Conservation (phyloP, 64 coral and sea anemone species). For the Astreopora myriophthalma region DNA sequence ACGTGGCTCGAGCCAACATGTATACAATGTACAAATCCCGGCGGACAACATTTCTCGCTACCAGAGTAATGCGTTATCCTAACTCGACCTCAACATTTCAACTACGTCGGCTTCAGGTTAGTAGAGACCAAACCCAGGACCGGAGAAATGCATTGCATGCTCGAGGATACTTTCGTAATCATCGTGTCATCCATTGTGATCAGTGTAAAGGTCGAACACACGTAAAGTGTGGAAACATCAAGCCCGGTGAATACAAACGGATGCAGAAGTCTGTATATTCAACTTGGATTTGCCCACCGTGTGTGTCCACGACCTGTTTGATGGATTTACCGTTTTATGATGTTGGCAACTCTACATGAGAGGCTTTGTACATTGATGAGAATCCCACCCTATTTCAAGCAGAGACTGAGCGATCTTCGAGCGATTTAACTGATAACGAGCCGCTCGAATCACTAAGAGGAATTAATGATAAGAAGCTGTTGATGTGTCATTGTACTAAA, state of each 20-base stretch:
- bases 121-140: slow-evolving; percentile 54
- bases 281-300: neutral
- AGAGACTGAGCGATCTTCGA: too few relatives aligned
- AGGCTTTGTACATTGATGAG: too few relatives aligned
- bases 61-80: slow-evolving; percentile 2
- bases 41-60: neutral
- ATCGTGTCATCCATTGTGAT: slow-evolving; percentile 50
- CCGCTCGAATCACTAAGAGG: too few relatives aligned
- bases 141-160: slow-evolving; percentile 42
- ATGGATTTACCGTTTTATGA: neutral
- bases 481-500: slow-evolving; percentile 31
- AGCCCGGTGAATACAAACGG: slow-evolving; percentile 31
- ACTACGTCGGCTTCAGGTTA: neutral
- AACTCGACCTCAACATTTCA: slow-evolving; percentile 55
- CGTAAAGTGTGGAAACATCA: too few relatives aligned
- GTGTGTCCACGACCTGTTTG: neutral
- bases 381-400: too few relatives aligned
- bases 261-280: neutral
- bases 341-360: neutral
- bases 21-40: neutral
- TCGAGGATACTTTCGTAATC: slow-evolving; percentile 41
- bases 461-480: neutral
- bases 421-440: too few relatives aligned
- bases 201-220: slow-evolving; percentile 54
- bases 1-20: neutral